Evolutionary conservation across 2,797 vertebrate species (phyloP).

Genomic region (Nannoperca obscura): DNA sequence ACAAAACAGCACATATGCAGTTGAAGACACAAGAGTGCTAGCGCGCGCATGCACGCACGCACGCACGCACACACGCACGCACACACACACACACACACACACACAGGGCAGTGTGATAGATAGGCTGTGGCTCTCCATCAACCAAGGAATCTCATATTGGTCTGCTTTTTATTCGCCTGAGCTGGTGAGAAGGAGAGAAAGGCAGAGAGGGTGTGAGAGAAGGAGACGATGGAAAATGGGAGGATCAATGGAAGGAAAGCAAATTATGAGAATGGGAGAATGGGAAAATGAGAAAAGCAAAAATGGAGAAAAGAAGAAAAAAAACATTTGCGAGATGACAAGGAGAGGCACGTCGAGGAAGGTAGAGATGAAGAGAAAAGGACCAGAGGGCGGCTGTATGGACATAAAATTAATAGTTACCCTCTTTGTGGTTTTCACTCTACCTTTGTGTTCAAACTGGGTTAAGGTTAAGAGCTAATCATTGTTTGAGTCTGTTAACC

Average conservation of each 20-base stretch:
- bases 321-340: background rate
- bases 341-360: conserved; percentile 11
- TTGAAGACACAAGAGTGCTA: background rate
- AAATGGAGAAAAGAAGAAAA: background rate
- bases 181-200: conserved; percentile 27
- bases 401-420: conserved; percentile 53
- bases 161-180: conserved; percentile 43
- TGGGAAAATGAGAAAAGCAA: background rate
- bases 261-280: conserved; percentile 34
- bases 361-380: conserved; percentile 28
- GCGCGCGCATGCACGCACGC: no score
- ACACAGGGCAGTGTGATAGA: conserved; percentile 29
- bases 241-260: conserved; percentile 51
- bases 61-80: no score
- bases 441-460: conserved; percentile 23
- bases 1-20: conserved; percentile 9
- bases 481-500: conserved; percentile 31
- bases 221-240: conserved; percentile 34
- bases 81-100: conserved; percentile 7
- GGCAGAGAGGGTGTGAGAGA: conserved; percentile 26
- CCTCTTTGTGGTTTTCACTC: conserved; percentile 32
- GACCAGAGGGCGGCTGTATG: conserved; percentile 41
- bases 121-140: conserved; percentile 58
- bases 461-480: conserved; percentile 43
- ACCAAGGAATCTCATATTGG: conserved; percentile 59